Evolutionary conservation across 1,140 invertebrate species (phyloP), one percentile per base, ranked within the genome.

Genomic region (Nebria ingens): DNA sequence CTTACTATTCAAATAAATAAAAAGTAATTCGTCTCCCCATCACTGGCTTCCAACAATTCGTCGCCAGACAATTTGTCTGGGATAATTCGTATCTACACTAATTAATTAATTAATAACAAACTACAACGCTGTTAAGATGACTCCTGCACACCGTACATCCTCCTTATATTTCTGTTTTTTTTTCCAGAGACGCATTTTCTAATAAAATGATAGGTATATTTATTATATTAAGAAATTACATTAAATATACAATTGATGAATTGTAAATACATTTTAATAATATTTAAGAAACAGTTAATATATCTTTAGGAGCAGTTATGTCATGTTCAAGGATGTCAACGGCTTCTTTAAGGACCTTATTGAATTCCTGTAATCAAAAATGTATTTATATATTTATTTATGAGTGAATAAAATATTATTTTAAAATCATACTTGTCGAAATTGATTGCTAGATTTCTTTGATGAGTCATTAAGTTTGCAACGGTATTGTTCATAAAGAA

Each of bases 321-420:
- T 62, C 59, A 51, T 57, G 51, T 20, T 20, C 22, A 12, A 61
- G 19, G 22, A 62, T 62, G 2, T 51, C 51, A 11, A 38, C 49
- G 11, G 55, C 50, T 58, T 61, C 59, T 19, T 58, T 23, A 11
- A 57, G 40, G 25, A 34, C n/a, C 12, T 23, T 21, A 21, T 11
- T 52, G 11, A 9, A 13, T 52, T 52, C 11, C 12, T 19, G 2
- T 21, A 34, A 9, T 23, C 13, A 13, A 52, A 52, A 52, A 21
- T n/a, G 21, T 25, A 29, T 53, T 25, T 25, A 53, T 53, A 2
- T 34, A 25, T 25, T 4, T 29, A 51, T 1, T 21, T 21, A 51
- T 21, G 23, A 13, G 34, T 53, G 19, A 4, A n/a, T 53, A n/a
- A 9, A 11, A 20, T 21, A 22, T 23, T 51, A 51, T 11, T 17